Base-by-base conservation (phyloP, 1,140 invertebrate species). In the Rhopalosiphum maidis region DNA sequence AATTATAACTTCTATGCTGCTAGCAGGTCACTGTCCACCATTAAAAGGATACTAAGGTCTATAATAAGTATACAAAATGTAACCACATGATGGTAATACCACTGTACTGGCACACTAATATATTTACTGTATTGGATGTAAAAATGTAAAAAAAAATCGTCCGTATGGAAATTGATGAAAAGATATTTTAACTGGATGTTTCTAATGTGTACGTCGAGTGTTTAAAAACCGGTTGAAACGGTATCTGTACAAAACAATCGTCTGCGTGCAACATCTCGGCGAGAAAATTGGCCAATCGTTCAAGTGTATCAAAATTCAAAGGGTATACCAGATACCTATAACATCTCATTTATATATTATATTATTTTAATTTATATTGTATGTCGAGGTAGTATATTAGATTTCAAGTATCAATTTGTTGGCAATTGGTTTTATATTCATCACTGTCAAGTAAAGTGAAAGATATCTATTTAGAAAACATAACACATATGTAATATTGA, bases 171-270 rank as follows among this genome's bases (percentile, higher is more conserved):
- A 89, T 89, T 51, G 88, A 89, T 55, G 35, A 25, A 41, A 89
- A 89, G 35, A 89, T 37, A 41, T 54, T 89, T 89, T 23, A 46
- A 89, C 48, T 89, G 48, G 48, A 89, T 4, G 87, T 89, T 35
- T 89, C n/a, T 55, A 55, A 54, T 77, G 51, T 89, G 37, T 25
- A 41, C 23, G n/a, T 90, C 30, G 35, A 90, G 89, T 23, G 89
- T 46, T 90, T 51, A 68, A 90, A 90, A 90, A 90, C 89, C 89
- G 89, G 89, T 90, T 90, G 89, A 90, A 60, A 90, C 89, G 89
- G 89, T 90, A 90, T 90, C 55, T 90, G 55, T 43, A 68, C 43
- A 21, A 68, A 90, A 90, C 89, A 68, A 90, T 90, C 89, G 89
- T 90, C 89, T 90, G 89, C 54, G 55, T n/a, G 37, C 54, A 60